A percentile compares a stretch with the other conserved stretches of the same genome.
Conservation (phyloP, 2,113 vertebrate genomes). For the Megalops atlanticus region DNA sequence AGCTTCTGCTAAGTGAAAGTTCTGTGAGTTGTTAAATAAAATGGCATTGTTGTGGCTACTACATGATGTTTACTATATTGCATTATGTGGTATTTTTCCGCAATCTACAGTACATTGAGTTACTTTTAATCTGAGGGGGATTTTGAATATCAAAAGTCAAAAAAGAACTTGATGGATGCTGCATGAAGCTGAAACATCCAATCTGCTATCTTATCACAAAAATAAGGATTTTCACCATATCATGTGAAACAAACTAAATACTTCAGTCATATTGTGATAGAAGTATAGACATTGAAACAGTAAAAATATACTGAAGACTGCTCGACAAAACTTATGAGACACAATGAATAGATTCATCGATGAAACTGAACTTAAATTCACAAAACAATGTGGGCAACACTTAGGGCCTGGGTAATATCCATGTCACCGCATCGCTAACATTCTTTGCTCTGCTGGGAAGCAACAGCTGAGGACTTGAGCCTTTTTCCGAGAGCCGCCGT, state of each 20-base stretch:
- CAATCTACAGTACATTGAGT: too few relatives aligned
- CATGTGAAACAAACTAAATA: too few relatives aligned
- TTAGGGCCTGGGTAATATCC: not conserved
- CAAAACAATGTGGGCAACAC: slow-evolving; percentile 1
- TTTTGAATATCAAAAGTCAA: too few relatives aligned
- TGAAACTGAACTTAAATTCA: too few relatives aligned
- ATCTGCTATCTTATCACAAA: too few relatives aligned
- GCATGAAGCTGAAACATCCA: not conserved
- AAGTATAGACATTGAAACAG: too few relatives aligned
- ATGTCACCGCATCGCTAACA: not conserved
- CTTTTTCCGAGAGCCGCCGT: slow-evolving; percentile 7
- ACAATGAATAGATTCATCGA: too few relatives aligned
- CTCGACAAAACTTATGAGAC: too few relatives aligned
- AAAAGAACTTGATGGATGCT: not conserved
- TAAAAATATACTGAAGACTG: too few relatives aligned
- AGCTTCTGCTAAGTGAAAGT: not conserved
- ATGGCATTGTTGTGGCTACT: not conserved
- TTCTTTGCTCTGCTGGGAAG: not conserved
- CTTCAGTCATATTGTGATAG: too few relatives aligned
- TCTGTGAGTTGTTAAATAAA: not conserved
- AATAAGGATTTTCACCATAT: too few relatives aligned
- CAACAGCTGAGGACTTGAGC: not conserved
- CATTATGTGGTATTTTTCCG: not conserved
- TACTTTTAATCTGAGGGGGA: too few relatives aligned
- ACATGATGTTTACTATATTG: not conserved